Evolutionary conservation across 2,888 invertebrate species (phyloP), one percentile per base, ranked within the genome.

Genomic region (Brassicogethes aeneus): DNA sequence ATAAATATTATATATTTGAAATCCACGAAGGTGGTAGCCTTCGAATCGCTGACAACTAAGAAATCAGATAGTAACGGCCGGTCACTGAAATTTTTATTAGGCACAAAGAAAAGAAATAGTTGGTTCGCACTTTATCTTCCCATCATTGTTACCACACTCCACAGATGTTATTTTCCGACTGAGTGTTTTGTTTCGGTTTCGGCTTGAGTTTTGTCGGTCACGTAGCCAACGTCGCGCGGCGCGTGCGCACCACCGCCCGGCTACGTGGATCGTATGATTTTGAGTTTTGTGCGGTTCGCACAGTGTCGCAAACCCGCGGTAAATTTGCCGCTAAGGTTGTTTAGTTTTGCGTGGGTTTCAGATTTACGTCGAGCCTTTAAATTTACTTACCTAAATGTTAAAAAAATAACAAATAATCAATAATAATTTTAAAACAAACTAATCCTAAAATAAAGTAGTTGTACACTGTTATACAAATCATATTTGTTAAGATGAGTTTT

Each of bases 91-190:
- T 52, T 52, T 55, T 50, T 40, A 50, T 57, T 55, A 57, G 58
- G 59, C 59, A 61, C 59, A 59, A 60, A 61, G 59, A 61, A 60
- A 60, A 58, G 55, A 42, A 53, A 54, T 58, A 53, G 55, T 59
- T 55, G 56, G 59, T 59, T 59, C 50, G 54, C 55, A 57, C 63
- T 58, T 62, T 54, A 66, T 66, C 62, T 62, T 59, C 56, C 60
- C 62, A 64, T 62, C 52, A 42, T 55, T 52, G 46, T 51, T 49
- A 51, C 57, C 56, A 52, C 56, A 52, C 61, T 55, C 59, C 57
- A 50, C 57, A 56, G 65, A 65, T 65, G 64, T 63, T 65, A 61
- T 61, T 62, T 61, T 66, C 65, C 66, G 66, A 66, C 67, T 67
- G 65, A 50, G 38, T 47, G 31, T 46, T 34, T 37, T 39, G 45